A percentile compares a stretch with the other conserved stretches of the same genome.
Evolutionary conservation across 2,797 vertebrate species (phyloP).

Genomic region (Tympanoctomys barrerae): DNA sequence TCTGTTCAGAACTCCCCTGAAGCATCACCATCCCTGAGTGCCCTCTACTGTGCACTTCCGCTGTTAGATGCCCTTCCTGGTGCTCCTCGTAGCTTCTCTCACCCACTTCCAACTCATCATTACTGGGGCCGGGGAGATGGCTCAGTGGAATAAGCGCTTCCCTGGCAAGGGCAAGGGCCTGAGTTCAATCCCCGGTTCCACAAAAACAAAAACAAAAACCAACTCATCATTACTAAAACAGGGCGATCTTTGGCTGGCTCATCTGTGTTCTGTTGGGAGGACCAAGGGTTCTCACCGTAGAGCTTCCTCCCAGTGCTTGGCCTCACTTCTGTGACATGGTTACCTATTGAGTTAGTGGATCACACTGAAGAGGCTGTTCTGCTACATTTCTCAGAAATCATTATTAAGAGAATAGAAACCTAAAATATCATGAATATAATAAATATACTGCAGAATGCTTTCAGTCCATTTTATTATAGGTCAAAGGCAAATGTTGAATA

Average conservation of each 20-base stretch:
- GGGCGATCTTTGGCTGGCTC: not conserved
- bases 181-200: too few relatives aligned
- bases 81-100: accelerated
- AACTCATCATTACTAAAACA: not conserved
- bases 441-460: not conserved
- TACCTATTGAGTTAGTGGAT: not conserved
- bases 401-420: not conserved
- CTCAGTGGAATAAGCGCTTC: too few relatives aligned
- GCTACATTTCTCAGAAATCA: not conserved
- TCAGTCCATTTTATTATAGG: not conserved
- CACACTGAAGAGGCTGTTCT: not conserved
- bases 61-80: too few relatives aligned
- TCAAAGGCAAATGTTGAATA: not conserved
- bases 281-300: not conserved
- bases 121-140: too few relatives aligned
- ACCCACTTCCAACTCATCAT: not conserved
- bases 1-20: too few relatives aligned
- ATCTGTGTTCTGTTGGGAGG: not conserved
- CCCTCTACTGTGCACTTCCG: not conserved
- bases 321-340: not conserved
- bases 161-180: too few relatives aligned
- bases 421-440: not conserved
- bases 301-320: too few relatives aligned
- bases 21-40: not conserved
- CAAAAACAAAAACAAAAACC: too few relatives aligned